Evolutionary conservation across 1,140 invertebrate species (phyloP).

Genomic region (Hydropsyche tenuis): DNA sequence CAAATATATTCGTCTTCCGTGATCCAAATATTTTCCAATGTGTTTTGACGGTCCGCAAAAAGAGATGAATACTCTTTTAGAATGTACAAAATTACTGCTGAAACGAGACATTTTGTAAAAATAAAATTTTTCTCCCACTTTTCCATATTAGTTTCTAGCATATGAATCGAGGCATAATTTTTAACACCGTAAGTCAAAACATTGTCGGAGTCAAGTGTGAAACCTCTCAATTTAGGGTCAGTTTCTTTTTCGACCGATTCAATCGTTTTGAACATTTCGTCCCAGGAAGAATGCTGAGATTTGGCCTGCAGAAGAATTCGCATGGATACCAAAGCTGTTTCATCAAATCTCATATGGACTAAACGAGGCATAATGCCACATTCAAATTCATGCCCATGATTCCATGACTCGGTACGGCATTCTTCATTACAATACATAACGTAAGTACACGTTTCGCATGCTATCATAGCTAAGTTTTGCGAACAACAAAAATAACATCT

Average conservation of each 20-base stretch:
- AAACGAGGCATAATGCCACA: slow-evolving; percentile 72
- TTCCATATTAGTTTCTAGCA: slow-evolving; percentile 72
- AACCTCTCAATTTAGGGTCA: slow-evolving; percentile 56
- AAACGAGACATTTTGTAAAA: no score
- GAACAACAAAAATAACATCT: slow-evolving; percentile 83
- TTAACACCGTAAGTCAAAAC: slow-evolving; percentile 63
- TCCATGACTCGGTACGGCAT: slow-evolving; percentile 69
- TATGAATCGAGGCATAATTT: slow-evolving; percentile 70
- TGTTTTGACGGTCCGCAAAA: no score
- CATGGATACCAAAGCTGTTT: slow-evolving; percentile 70
- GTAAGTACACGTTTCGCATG: slow-evolving; percentile 69
- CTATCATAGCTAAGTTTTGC: slow-evolving; percentile 69
- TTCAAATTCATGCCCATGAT: slow-evolving; percentile 75
- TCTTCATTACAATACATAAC: slow-evolving; percentile 74
- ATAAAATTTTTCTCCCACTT: no score
- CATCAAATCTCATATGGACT: slow-evolving; percentile 64
- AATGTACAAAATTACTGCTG: no score
- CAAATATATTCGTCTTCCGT: no score
- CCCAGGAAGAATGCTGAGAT: slow-evolving; percentile 60
- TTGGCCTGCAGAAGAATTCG: slow-evolving; percentile 67
- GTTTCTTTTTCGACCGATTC: slow-evolving; percentile 55
- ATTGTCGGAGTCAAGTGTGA: slow-evolving; percentile 55
- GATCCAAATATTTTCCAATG: no score
- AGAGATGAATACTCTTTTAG: no score
- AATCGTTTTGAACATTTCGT: slow-evolving; percentile 57